Conservation (phyloP, 2,797 vertebrate genomes). For the Poecilia wingei region DNA sequence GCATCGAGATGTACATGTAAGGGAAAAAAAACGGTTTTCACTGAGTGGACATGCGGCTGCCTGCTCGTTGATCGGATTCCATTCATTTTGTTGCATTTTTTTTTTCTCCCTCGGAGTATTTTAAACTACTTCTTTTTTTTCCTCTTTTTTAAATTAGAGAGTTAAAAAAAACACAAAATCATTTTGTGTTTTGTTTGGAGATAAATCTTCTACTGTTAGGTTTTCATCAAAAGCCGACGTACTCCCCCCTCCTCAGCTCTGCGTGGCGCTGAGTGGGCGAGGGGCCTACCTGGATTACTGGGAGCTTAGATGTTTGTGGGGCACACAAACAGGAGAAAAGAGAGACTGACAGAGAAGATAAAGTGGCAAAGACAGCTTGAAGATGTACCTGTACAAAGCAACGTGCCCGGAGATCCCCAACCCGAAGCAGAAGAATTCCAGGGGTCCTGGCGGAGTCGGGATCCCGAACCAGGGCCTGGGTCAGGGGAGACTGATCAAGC, state of each 20-base stretch:
- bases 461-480: constrained; percentile 61
- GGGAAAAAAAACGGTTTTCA: constrained; percentile 31
- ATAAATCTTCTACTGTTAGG: constrained; percentile 28
- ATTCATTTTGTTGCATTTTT: background rate
- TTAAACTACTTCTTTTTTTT: background rate
- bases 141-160: constrained; percentile 7
- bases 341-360: constrained; percentile 60
- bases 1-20: constrained; percentile 56
- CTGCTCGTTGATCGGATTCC: constrained; percentile 30
- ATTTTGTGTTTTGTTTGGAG: constrained; percentile 31
- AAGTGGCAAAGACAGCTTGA: constrained; percentile 48
- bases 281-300: constrained; percentile 72
- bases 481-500: constrained; percentile 61
- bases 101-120: constrained; percentile 40
- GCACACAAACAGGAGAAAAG: constrained; percentile 52
- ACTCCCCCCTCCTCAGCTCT: constrained; percentile 39
- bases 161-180: background rate
- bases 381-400: constrained; percentile 91
- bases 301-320: constrained; percentile 65
- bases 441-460: constrained; percentile 43
- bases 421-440: constrained; percentile 78
- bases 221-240: constrained; percentile 38
- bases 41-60: constrained; percentile 38
- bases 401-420: constrained; percentile 85
- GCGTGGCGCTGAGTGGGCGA: constrained; percentile 55